Conservation (phyloP, 2,797 vertebrate genomes). For the Toxotes lorentzi region DNA sequence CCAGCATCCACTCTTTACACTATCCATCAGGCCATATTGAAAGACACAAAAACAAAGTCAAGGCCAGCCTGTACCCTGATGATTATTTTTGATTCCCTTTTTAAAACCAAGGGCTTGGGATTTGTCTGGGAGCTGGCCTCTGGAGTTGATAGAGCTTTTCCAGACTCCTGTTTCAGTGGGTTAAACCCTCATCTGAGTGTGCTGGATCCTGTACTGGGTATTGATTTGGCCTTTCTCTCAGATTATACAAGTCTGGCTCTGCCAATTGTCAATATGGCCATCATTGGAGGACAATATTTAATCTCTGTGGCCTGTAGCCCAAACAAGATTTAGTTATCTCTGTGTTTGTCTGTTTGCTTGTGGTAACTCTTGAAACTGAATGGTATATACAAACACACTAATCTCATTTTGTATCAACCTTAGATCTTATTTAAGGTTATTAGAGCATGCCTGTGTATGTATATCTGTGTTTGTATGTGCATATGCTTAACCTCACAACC, state of each 20-base stretch:
- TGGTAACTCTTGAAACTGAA: constrained; percentile 19
- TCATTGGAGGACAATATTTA: constrained; percentile 60
- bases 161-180: constrained; percentile 52
- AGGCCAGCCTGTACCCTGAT: constrained; percentile 20
- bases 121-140: constrained; percentile 60
- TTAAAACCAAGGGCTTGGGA: constrained; percentile 55
- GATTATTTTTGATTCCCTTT: constrained; percentile 64
- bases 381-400: neutral
- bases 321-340: constrained; percentile 56
- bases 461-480: constrained; percentile 24
- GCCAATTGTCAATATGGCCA: constrained; percentile 64
- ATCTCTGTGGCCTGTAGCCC: constrained; percentile 54
- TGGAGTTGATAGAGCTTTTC: constrained; percentile 45
- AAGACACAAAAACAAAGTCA: constrained; percentile 41
- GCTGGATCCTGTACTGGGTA: constrained; percentile 62
- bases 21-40: constrained; percentile 34
- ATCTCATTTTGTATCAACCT: constrained; percentile 19
- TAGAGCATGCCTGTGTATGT: constrained; percentile 4
- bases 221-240: constrained; percentile 71
- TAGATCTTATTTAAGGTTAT: constrained; percentile 17
- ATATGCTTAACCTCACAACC: constrained; percentile 46
- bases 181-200: constrained; percentile 59
- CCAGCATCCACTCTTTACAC: constrained; percentile 5
- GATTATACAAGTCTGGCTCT: constrained; percentile 69
- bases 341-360: constrained; percentile 25